Conservation (phyloP, 2,888 invertebrate genomes). For the Siphlonurus alternatus region DNA sequence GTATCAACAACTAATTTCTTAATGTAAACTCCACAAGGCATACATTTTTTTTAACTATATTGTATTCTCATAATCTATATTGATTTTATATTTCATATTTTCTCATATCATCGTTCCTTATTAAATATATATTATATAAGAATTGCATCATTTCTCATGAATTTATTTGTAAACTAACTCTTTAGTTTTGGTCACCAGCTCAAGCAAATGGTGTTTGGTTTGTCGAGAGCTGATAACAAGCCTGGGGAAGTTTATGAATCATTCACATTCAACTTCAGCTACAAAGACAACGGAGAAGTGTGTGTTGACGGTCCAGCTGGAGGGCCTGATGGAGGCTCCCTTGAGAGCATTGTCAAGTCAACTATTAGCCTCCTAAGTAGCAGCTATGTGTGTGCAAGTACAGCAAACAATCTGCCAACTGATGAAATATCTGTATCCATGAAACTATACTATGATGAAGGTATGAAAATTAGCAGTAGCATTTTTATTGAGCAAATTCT, state of each 20-base stretch:
- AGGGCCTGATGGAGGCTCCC: neutral
- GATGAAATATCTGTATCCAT: neutral
- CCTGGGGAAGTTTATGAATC: constrained; percentile 5
- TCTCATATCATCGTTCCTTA: no score
- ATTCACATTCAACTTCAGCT: constrained; percentile 6
- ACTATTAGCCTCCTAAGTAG: neutral
- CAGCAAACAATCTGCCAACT: neutral
- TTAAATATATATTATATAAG: no score
- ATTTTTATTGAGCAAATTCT: neutral
- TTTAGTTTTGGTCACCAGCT: neutral
- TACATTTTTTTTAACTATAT: no score
- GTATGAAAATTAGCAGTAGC: neutral
- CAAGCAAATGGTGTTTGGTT: neutral
- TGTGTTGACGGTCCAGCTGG: neutral
- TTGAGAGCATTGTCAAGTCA: neutral
- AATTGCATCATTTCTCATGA: no score
- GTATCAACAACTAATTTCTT: no score
- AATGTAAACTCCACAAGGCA: no score
- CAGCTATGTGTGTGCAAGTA: neutral
- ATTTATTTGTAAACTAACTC: no score
- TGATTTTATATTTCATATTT: no score
- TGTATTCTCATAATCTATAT: no score
- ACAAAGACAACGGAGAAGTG: neutral
- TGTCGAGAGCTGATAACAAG: neutral
- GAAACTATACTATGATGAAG: constrained; percentile 8